A percentile compares a stretch with the other conserved stretches of the same genome.
These are phyloP conservation scores for Luffia ferchaultella DNA, from an alignment of 2,888 invertebrate species.

Conservation along the genomic window DNA sequence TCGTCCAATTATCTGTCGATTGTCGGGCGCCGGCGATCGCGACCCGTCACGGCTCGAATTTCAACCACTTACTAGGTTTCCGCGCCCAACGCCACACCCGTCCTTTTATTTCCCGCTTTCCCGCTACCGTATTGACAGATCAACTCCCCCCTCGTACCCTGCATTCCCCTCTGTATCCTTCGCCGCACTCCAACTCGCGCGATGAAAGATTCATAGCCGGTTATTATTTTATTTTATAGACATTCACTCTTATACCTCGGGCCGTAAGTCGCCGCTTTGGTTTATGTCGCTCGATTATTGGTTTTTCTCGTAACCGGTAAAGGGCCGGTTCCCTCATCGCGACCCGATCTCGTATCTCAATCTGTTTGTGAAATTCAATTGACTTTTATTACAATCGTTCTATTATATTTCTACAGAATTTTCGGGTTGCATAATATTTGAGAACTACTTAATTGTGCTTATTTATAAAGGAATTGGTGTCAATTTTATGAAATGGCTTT, in stretches of 20 bases:
- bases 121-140: constrained; percentile 53
- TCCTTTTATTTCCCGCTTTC: constrained; percentile 25
- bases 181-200: constrained; percentile 20
- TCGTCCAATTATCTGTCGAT: constrained; percentile 54
- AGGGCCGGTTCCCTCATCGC: neutral
- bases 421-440: too few species aligned
- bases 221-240: constrained; percentile 65
- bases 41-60: constrained; percentile 51
- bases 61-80: constrained; percentile 44
- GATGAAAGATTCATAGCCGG: constrained; percentile 52
- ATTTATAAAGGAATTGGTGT: too few species aligned
- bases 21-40: constrained; percentile 38
- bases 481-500: too few species aligned
- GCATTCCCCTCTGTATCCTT: constrained; percentile 19
- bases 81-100: constrained; percentile 28
- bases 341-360: neutral
- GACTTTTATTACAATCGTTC: neutral
- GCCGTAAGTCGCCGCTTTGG: constrained; percentile 43
- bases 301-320: constrained; percentile 18
- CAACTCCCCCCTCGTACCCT: constrained; percentile 25
- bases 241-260: constrained; percentile 61
- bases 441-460: too few species aligned
- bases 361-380: neutral
- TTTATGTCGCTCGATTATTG: constrained; percentile 55
- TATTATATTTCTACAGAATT: too few species aligned